Percentiles rank a stretch among this genome's conserved stretches.
Conservation (phyloP, 2,888 invertebrate species). For the Pomacea canaliculata region DNA sequence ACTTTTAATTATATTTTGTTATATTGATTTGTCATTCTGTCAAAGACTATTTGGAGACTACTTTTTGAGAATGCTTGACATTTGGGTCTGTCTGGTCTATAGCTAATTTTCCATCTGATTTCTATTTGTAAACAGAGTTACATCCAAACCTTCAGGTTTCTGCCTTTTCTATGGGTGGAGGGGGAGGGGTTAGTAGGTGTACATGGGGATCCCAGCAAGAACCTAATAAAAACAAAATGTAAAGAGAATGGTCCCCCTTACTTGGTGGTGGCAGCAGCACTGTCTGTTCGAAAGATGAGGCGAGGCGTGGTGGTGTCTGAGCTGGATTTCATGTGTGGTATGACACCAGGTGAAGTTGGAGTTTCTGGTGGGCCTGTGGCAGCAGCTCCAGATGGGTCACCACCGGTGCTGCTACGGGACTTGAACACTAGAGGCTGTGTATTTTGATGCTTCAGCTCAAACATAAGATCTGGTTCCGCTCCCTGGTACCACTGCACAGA, state of each 20-base stretch:
- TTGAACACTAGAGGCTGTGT: slow-evolving; percentile 71
- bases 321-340: slow-evolving; percentile 13
- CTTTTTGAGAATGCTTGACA: too few relatives aligned
- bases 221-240: not conserved
- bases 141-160: too few relatives aligned
- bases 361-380: not conserved
- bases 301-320: slow-evolving; percentile 71
- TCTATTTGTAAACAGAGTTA: too few relatives aligned
- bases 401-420: slow-evolving; percentile 44
- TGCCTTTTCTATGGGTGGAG: too few relatives aligned
- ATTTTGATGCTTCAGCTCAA: slow-evolving; percentile 72
- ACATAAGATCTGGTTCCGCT: slow-evolving; percentile 70
- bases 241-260: slow-evolving; percentile 29
- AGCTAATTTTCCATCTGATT: too few relatives aligned
- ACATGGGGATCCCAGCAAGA: too few relatives aligned
- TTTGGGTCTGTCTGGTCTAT: too few relatives aligned
- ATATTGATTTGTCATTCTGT: too few relatives aligned
- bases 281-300: slow-evolving; percentile 71
- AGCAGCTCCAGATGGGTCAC: not conserved
- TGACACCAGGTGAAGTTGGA: not conserved
- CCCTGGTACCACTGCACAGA: slow-evolving; percentile 68
- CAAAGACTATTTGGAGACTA: too few relatives aligned
- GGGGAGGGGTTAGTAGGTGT: too few relatives aligned
- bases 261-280: slow-evolving; percentile 52
- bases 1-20: too few relatives aligned